Conservation (phyloP, 2,113 vertebrate genomes). For the human region DNA sequence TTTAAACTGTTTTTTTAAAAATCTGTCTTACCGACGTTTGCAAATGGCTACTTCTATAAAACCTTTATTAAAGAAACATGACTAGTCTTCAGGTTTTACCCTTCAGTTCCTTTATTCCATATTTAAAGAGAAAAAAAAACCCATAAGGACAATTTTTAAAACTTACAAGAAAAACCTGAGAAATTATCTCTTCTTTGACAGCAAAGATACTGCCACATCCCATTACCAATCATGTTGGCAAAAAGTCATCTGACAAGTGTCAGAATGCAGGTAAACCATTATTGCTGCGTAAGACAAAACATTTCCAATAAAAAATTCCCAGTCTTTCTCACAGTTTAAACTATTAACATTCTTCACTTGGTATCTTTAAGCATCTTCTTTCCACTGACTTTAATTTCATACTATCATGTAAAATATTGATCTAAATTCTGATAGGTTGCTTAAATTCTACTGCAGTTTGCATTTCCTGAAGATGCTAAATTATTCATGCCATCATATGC, state of each 20-base stretch:
- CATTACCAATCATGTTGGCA: constrained; percentile 76
- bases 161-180: constrained; percentile 82
- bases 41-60: constrained; percentile 35
- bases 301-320: neutral
- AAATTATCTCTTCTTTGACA: constrained; percentile 83
- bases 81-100: constrained; percentile 26
- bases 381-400: neutral
- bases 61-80: neutral
- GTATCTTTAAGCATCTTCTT: neutral
- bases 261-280: constrained; percentile 77
- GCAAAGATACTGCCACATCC: constrained; percentile 84
- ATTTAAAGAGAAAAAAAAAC: neutral
- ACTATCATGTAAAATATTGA: constrained; percentile 7
- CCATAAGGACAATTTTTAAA: constrained; percentile 37
- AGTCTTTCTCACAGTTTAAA: neutral
- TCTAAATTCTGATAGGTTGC: constrained; percentile 55
- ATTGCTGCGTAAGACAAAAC: constrained; percentile 61
- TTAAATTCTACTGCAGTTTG: constrained; percentile 70
- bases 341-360: neutral
- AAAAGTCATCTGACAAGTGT: constrained; percentile 52
- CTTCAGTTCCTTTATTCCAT: constrained; percentile 8
- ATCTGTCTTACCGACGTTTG: neutral
- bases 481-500: constrained; percentile 84
- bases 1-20: constrained; percentile 27
- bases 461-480: constrained; percentile 85